A percentile compares a stretch with the other conserved stretches of the same genome.
Evolutionary conservation across 2,797 vertebrate genomes (phyloP).

Genomic region (Gadopsis bispinosus): DNA sequence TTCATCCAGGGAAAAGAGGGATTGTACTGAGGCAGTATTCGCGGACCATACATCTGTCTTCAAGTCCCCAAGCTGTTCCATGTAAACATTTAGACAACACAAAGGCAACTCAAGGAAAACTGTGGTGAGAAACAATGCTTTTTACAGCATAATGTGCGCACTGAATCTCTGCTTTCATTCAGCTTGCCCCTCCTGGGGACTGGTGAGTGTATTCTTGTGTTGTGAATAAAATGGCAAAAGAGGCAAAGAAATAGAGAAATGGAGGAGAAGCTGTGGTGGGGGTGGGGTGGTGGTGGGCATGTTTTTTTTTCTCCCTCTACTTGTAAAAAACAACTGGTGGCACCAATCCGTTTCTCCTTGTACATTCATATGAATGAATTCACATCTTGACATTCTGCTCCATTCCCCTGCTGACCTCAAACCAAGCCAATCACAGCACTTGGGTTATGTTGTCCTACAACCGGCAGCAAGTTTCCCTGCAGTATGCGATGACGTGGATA

Average conservation of each 20-base stretch:
- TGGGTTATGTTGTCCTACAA: slow-evolving; percentile 37
- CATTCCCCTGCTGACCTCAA: slow-evolving; percentile 57
- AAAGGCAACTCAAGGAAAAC: slow-evolving; percentile 82
- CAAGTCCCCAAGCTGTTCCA: slow-evolving; percentile 82
- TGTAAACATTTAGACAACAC: slow-evolving; percentile 88
- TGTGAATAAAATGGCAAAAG: slow-evolving; percentile 85
- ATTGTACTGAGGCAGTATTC: slow-evolving; percentile 71
- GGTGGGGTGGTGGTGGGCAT: slow-evolving; percentile 33
- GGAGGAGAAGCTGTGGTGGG: slow-evolving; percentile 60
- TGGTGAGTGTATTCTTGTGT: slow-evolving; percentile 84
- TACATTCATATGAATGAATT: slow-evolving; percentile 64
- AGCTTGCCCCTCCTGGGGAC: slow-evolving; percentile 81
- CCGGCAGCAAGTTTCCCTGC: slow-evolving; percentile 20
- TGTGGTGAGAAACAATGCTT: slow-evolving; percentile 81
- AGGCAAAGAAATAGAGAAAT: slow-evolving; percentile 71
- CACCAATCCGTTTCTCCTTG: slow-evolving; percentile 71
- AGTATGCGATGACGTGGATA: slow-evolving; percentile 35
- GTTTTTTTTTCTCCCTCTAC: slow-evolving; percentile 37
- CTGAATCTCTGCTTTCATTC: slow-evolving; percentile 81
- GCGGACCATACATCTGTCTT: slow-evolving; percentile 80
- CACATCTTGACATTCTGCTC: slow-evolving; percentile 60
- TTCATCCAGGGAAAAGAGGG: slow-evolving; percentile 61
- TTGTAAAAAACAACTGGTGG: slow-evolving; percentile 61
- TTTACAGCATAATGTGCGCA: slow-evolving; percentile 79
- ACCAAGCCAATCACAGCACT: slow-evolving; percentile 41